Conservation (phyloP, 2,797 vertebrate genomes). For the Harpagifer antarcticus region DNA sequence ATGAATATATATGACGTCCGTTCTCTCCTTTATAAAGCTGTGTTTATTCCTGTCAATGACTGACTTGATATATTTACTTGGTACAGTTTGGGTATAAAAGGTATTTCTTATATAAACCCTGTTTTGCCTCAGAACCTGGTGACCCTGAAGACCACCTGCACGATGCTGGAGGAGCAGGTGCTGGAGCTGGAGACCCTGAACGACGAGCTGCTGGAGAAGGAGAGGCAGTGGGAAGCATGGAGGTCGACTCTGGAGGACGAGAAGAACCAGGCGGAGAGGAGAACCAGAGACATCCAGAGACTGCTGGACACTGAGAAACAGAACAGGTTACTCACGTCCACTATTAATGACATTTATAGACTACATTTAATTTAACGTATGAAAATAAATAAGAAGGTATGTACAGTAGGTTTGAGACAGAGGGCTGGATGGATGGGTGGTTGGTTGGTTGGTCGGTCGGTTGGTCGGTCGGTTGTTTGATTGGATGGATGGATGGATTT, state of each 20-base stretch:
- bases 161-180: constrained; percentile 98
- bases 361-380: too few species aligned
- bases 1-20: too few species aligned
- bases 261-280: constrained; percentile 95
- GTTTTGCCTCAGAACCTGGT: constrained; percentile 90
- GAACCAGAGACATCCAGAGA: constrained; percentile 93
- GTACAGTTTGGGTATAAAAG: not conserved
- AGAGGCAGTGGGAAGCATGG: constrained; percentile 98
- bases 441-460: too few species aligned
- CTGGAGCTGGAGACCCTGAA: constrained; percentile 96
- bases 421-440: too few species aligned
- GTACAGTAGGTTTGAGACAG: too few species aligned
- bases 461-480: too few species aligned
- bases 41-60: too few species aligned
- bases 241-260: constrained; percentile 94
- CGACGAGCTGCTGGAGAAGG: constrained; percentile 96
- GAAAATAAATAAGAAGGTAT: too few species aligned
- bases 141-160: constrained; percentile 98
- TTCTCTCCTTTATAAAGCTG: too few species aligned
- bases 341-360: too few species aligned
- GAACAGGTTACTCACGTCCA: constrained; percentile 87
- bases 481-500: too few species aligned
- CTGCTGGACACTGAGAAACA: constrained; percentile 98
- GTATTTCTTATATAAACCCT: constrained; percentile 22
- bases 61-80: not conserved